These are phyloP conservation scores for Sarcophilus harrisii DNA, from an alignment of 2,797 vertebrate genomes.

Conservation along the genomic window DNA sequence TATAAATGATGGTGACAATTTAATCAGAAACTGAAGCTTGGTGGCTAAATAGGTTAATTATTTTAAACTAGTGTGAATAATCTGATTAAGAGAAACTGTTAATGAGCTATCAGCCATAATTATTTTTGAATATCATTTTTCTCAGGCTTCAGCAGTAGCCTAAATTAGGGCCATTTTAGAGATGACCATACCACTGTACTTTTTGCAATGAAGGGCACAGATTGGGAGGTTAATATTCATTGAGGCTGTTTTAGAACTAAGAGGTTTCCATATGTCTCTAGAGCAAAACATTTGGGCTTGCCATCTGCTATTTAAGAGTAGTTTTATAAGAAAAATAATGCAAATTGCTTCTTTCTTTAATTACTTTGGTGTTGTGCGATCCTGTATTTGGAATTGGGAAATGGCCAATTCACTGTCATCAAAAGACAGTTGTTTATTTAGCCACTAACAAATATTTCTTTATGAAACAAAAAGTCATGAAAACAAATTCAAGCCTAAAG, in stretches of 20 bases:
- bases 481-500: conserved; percentile 61
- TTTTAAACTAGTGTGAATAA: conserved; percentile 69
- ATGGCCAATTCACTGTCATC: conserved; percentile 63
- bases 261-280: conserved; percentile 81
- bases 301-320: conserved; percentile 83
- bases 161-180: conserved; percentile 68
- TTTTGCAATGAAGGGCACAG: conserved; percentile 68
- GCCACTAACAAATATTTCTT: conserved; percentile 60
- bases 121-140: conserved; percentile 69
- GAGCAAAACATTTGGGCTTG: conserved; percentile 81
- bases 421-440: conserved; percentile 74
- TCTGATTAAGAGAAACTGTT: conserved; percentile 74
- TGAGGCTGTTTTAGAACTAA: conserved; percentile 80
- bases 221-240: conserved; percentile 80
- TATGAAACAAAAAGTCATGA: conserved; percentile 52
- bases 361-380: conserved; percentile 70
- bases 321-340: conserved; percentile 83
- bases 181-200: conserved; percentile 66
- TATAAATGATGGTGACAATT: conserved; percentile 61
- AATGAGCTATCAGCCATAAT: conserved; percentile 71
- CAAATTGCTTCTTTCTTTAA: conserved; percentile 82
- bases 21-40: conserved; percentile 62
- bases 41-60: conserved; percentile 69
- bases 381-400: conserved; percentile 47
- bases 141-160: conserved; percentile 59